phyloP scores from a whole-genome alignment of 2,113 vertebrate genomes.

The Strix aluco region DNA sequence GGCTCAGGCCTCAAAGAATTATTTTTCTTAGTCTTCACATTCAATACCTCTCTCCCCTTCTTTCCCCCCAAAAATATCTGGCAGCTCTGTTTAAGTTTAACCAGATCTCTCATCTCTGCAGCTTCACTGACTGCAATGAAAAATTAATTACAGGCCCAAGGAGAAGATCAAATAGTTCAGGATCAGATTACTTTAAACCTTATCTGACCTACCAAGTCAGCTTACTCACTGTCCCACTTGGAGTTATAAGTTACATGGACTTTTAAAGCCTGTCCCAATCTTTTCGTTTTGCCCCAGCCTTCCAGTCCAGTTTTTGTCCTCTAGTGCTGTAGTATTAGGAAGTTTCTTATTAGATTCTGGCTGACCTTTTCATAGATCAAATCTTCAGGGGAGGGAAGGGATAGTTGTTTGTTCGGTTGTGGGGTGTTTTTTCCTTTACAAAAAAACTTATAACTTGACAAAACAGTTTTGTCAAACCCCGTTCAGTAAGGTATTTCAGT shows the following conservation, averaged over 20 bases:
- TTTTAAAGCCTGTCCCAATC: neutral
- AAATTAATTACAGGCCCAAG: neutral
- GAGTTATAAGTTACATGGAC: neutral
- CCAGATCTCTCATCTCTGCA: neutral
- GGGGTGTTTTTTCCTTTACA: rapidly evolving
- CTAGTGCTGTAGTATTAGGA: neutral
- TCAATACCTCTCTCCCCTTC: neutral
- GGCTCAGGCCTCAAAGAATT: neutral
- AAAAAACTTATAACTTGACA: neutral
- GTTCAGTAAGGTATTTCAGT: neutral
- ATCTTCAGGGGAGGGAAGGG: neutral
- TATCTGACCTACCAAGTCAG: neutral
- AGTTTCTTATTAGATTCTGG: neutral
- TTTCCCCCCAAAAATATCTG: neutral
- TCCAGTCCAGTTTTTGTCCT: neutral
- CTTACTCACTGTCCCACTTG: neutral
- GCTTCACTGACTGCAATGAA: neutral
- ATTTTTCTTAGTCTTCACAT: neutral
- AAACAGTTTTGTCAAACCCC: neutral
- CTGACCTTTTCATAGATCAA: neutral
- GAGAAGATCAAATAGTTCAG: neutral
- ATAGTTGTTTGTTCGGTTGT: neutral
- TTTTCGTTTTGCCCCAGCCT: neutral
- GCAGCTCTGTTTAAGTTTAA: conserved; percentile 8
- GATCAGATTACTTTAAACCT: conserved; percentile 10